Evolutionary conservation across 2,113 vertebrate species (phyloP), one percentile per base, ranked within the genome.

Genomic region (Phylloscopus whistleri): DNA sequence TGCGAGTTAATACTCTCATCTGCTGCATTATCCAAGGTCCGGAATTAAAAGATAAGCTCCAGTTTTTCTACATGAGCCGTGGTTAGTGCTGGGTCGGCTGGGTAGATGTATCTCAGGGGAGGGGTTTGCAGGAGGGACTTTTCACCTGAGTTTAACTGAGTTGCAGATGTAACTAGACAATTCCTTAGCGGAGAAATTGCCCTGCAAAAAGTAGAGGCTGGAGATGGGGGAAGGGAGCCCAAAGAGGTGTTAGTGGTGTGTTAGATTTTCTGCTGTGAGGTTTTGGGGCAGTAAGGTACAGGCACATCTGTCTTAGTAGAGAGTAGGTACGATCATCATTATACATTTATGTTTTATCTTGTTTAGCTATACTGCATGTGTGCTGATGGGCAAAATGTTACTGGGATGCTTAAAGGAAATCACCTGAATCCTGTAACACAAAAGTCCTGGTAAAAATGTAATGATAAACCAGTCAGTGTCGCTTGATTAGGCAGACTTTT

Each of bases 11-110:
- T 7, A 10, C 9, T 69, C 23, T 83, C 58, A 16, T 58, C 10
- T 88, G 35, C 48, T 89, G 37, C 12, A 1, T 52, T 85, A 58
- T 20, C 31, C 28, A 33, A 69, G 72, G 27, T 28, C 72, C 33
- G 51, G 30, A 80, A n/a, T n/a, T 83, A 37, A 69, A 69, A 68
- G 13, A 52, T 26, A 64, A 68, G 19, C 22, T 85, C 26, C 49
- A 26, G 5, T 52, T 94, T 89, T 85, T 21, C 28, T 87, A 0
- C 6, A 0, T 21, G 9, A 39, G 23, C 27, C 18, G 2, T 1
- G 0, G 53, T 60, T 72, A 39, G 26, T 51, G 55, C 48, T 26
- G 56, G 27, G 30, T 55, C 35, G 60, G 44, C 28, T 35, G 3
- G 21, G 35, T 48, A 14, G 39, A 10, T 59, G 35, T 53, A 31